Evolutionary conservation across 1,140 invertebrate species (phyloP).

Genomic region (Bathynomus jamesi): DNA sequence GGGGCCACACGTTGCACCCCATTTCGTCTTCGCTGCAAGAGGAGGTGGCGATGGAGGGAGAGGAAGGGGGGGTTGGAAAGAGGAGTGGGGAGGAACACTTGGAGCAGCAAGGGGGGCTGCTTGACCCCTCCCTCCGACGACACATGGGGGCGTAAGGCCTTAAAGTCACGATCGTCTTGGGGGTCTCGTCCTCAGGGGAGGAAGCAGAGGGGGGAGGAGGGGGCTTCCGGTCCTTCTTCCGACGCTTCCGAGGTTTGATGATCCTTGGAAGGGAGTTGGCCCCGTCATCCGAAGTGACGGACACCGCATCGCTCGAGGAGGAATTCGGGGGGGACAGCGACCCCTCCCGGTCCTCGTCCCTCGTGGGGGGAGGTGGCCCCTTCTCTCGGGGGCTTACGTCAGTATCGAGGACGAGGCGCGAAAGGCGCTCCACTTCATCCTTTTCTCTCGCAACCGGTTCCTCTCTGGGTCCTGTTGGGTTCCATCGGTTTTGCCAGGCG

Average conservation of each 20-base stretch:
- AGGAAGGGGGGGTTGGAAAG: background rate
- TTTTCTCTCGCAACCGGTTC: background rate
- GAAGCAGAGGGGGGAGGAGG: background rate
- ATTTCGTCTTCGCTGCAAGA: background rate
- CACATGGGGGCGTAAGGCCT: no score
- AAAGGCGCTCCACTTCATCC: background rate
- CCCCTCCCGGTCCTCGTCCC: background rate
- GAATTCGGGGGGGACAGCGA: background rate
- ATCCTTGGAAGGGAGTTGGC: slow-evolving; percentile 56
- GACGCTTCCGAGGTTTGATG: slow-evolving; percentile 74
- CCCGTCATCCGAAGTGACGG: background rate
- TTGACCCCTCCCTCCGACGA: background rate
- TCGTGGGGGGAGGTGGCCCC: background rate
- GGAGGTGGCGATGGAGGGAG: background rate
- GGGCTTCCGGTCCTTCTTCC: slow-evolving; percentile 77
- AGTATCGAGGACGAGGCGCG: background rate
- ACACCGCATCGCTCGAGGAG: background rate
- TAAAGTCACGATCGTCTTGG: no score
- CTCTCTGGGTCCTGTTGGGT: background rate
- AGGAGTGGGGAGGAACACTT: background rate
- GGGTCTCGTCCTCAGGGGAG: background rate
- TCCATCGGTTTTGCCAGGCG: background rate
- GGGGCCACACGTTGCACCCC: background rate
- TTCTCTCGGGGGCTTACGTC: background rate
- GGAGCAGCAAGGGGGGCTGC: background rate